Conservation (phyloP, 2,113 vertebrate species). For the Progne subis region DNA sequence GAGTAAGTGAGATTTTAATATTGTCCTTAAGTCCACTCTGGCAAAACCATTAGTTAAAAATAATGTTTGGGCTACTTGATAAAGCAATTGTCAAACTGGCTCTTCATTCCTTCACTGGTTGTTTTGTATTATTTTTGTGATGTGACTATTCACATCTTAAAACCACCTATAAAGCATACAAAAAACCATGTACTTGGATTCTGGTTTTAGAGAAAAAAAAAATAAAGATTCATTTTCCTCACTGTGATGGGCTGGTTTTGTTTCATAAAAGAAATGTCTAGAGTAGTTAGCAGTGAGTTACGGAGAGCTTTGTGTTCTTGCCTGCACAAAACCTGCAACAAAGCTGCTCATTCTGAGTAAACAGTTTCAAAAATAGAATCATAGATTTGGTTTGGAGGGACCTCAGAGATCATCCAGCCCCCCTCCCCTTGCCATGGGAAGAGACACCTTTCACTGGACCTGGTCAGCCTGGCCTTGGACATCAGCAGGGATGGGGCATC, state of each 20-base stretch:
- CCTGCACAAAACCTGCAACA: not conserved
- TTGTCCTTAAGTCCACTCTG: not conserved
- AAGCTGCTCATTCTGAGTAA: not conserved
- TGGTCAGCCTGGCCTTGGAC: not conserved
- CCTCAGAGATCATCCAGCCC: not conserved
- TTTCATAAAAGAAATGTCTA: not conserved
- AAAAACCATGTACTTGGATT: constrained; percentile 22
- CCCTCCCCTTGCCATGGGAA: not conserved
- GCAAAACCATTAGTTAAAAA: constrained; percentile 11
- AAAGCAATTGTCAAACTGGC: constrained; percentile 3
- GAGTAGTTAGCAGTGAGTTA: not conserved
- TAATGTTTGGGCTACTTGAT: constrained; percentile 2
- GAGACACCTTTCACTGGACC: not conserved
- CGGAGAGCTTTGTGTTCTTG: not conserved
- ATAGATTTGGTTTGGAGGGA: not conserved
- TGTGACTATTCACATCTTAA: constrained; percentile 46
- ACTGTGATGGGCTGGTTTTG: constrained; percentile 25
- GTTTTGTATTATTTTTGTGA: constrained; percentile 51
- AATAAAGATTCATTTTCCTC: constrained; percentile 57
- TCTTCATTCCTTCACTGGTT: not conserved
- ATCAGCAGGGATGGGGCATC: not conserved
- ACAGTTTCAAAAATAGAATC: not conserved
- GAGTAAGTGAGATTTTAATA: constrained; percentile 2
- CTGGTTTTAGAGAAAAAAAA: constrained; percentile 47
- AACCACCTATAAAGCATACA: constrained; percentile 9